Percentiles rank a stretch among this genome's conserved stretches.
These are phyloP conservation scores for Chrysodeixis includens DNA, from an alignment of 2,888 invertebrate genomes.

Conservation along the genomic window DNA sequence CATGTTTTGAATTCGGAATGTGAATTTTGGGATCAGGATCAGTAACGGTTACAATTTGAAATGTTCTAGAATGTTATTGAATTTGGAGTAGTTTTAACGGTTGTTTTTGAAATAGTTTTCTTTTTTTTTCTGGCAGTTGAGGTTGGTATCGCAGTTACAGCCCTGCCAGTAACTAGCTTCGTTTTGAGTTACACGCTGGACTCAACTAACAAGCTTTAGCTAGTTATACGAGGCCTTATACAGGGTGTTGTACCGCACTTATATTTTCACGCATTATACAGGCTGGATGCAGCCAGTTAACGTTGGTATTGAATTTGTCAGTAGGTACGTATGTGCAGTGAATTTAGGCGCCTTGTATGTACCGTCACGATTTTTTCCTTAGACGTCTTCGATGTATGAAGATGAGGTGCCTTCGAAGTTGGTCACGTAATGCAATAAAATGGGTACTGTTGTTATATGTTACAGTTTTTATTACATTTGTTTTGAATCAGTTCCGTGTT, in stretches of 20 bases:
- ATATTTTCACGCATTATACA: constrained; percentile 56
- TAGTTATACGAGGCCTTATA: constrained; percentile 62
- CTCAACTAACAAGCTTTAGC: constrained; percentile 67
- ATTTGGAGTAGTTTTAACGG: too few species aligned
- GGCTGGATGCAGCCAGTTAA: constrained; percentile 48
- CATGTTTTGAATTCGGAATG: neutral
- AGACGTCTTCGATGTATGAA: constrained; percentile 39
- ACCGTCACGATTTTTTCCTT: constrained; percentile 57
- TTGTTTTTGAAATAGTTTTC: neutral
- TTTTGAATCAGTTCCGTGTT: neutral
- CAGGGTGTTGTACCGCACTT: constrained; percentile 56
- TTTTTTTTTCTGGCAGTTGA: neutral
- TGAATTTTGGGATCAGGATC: neutral
- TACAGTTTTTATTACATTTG: constrained; percentile 7
- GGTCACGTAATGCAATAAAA: constrained; percentile 48
- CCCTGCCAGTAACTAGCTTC: constrained; percentile 40
- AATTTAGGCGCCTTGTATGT: constrained; percentile 51
- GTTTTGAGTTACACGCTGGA: constrained; percentile 70
- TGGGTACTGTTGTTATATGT: constrained; percentile 27
- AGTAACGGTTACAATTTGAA: too few species aligned
- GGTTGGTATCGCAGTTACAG: constrained; percentile 8
- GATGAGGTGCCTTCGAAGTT: constrained; percentile 38
- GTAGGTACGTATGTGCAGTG: constrained; percentile 47
- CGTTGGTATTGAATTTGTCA: constrained; percentile 55
- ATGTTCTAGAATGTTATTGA: neutral